Conservation (phyloP, 2,113 vertebrate genomes). For the Vombatus ursinus region DNA sequence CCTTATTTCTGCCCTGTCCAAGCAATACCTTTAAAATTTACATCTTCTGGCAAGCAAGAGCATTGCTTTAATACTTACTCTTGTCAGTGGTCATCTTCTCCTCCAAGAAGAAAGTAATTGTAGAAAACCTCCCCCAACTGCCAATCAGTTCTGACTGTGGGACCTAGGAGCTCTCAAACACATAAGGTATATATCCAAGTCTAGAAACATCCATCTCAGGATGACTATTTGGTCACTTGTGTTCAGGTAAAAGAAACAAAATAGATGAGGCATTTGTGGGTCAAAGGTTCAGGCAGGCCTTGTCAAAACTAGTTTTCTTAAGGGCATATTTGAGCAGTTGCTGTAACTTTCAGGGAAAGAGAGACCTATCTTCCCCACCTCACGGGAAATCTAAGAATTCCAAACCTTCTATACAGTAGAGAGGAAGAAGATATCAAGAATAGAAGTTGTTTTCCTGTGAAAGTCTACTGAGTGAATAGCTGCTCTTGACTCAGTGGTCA, state of each 20-base stretch:
- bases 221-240: background rate
- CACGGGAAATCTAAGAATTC: background rate
- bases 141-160: background rate
- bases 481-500: background rate
- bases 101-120: background rate
- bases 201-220: background rate
- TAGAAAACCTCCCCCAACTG: background rate
- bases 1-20: background rate
- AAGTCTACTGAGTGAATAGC: background rate
- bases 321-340: background rate
- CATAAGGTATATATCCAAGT: background rate
- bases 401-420: background rate
- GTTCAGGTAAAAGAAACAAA: background rate
- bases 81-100: background rate
- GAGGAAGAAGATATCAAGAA: background rate
- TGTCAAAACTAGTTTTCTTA: background rate
- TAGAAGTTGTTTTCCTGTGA: background rate
- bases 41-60: background rate
- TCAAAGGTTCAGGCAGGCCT: background rate
- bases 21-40: background rate
- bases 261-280: background rate
- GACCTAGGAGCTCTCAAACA: background rate
- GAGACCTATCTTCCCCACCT: background rate
- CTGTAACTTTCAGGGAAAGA: background rate
- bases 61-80: background rate